phyloP scores from a whole-genome alignment of 2,797 vertebrate genomes.

The Ciconia nigra region DNA sequence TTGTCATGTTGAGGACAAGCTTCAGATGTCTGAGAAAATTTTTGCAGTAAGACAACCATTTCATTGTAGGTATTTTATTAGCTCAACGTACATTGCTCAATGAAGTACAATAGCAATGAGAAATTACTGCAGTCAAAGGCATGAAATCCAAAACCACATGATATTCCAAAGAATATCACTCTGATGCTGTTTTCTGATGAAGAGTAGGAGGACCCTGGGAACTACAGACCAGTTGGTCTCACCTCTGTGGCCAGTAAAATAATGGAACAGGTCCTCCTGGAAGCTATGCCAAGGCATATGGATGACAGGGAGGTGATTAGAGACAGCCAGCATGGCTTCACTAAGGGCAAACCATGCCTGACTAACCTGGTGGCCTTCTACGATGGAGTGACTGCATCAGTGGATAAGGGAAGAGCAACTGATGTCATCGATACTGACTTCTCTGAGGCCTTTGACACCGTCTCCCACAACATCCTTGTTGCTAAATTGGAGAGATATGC shows the following conservation, averaged over 20 bases:
- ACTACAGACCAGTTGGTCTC: neutral
- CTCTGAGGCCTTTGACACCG: neutral
- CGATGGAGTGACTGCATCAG: neutral
- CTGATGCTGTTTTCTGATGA: neutral
- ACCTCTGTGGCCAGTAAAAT: neutral
- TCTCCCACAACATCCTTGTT: neutral
- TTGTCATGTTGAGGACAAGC: neutral
- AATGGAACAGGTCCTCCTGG: neutral
- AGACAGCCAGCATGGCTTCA: neutral
- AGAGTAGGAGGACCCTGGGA: neutral
- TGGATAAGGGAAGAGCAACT: neutral
- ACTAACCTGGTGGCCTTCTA: rapidly evolving
- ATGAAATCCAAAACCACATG: neutral
- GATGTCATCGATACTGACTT: neutral
- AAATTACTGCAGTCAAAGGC: neutral
- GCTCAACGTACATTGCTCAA: neutral
- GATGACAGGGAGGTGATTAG: neutral
- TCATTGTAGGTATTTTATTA: neutral
- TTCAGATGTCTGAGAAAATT: neutral
- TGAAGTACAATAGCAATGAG: neutral
- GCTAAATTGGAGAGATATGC: neutral
- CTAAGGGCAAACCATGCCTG: neutral
- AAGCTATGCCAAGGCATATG: neutral
- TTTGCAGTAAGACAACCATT: neutral
- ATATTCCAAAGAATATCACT: neutral